Base-by-base conservation (phyloP, 1,140 invertebrate species). In the Conus betulinus region DNA sequence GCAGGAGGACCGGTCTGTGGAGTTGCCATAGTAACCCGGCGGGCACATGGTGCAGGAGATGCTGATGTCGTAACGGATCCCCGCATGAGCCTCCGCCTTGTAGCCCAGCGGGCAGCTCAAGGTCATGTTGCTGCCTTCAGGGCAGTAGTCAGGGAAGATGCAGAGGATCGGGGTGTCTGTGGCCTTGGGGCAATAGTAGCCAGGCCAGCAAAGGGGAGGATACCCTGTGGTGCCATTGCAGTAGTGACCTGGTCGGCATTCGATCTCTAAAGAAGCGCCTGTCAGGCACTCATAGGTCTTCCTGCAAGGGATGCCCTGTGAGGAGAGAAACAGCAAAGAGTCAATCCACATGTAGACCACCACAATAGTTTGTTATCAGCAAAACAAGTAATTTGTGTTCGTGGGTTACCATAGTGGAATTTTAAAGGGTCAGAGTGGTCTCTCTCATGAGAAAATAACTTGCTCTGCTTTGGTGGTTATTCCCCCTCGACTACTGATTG, bases 21-120 rank as follows among this genome's bases (percentile, higher is more conserved):
- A 85, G 87, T 95, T 94, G 52, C 93, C 93, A 88, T 95, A 95
- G 20, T 91, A 92, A 76, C 94, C 94, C n/a, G 90, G 89, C 17
- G 93, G 94, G 84, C 94, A 95, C 25, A 93, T 91, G 20, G 88
- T 84, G 85, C 94, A 94, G 0, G 93, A 94, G 25, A 87, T 23
- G 63, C 57, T 78, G 5, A 84, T 81, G 63, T 89, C 85, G 88
- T 92, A 90, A 85, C 94, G 85, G 8, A 94, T 90, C 2, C 92
- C 93, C 53, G 88, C 76, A 85, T 94, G 93, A 76, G 91, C 87
- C 25, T 93, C 27, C 8, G 94, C 93, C 84, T 84, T 91, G 90
- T 88, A 93, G 5, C 94, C 94, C 25, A 94, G 89, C 13, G 91
- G 90, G 90, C 94, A 94, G 51, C 63, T 90, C 25, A 91, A 88